These are phyloP conservation scores for Cirrhinus mrigala DNA, from an alignment of 2,797 vertebrate species.

Conservation along the genomic window DNA sequence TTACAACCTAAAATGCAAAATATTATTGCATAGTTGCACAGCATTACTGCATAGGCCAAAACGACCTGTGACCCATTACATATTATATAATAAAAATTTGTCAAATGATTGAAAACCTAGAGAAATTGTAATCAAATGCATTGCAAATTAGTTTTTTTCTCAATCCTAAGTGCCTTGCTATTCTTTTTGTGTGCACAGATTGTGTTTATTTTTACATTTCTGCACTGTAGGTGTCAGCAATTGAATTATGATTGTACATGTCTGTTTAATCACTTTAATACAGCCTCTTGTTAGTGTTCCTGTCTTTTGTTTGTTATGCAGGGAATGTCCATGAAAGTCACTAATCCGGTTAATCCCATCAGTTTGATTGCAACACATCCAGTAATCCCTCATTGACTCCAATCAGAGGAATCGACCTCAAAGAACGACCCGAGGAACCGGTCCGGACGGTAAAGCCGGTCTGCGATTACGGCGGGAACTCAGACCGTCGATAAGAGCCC, in stretches of 20 bases:
- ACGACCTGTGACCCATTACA: neutral
- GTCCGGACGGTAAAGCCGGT: slow-evolving; percentile 67
- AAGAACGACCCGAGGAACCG: slow-evolving; percentile 72
- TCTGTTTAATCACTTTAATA: neutral
- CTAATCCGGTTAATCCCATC: slow-evolving; percentile 72
- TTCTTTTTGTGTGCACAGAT: neutral
- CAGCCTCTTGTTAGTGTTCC: neutral
- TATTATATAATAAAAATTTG: neutral
- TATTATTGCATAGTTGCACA: neutral
- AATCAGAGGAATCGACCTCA: slow-evolving; percentile 70
- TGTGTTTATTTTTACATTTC: neutral
- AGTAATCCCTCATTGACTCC: slow-evolving; percentile 72
- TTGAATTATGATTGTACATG: neutral
- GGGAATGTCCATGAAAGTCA: slow-evolving; percentile 32
- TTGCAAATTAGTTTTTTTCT: neutral
- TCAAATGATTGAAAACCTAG: neutral
- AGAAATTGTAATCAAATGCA: neutral
- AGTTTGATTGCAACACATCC: slow-evolving; percentile 71
- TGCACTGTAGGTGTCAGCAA: neutral
- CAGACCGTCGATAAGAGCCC: slow-evolving; percentile 14
- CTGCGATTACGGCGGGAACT: slow-evolving; percentile 55
- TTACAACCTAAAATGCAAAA: neutral
- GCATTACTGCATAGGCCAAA: neutral
- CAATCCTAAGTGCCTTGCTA: neutral
- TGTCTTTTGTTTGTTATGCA: slow-evolving; percentile 24